These are phyloP conservation scores for Heliconius hewitsoni DNA, from an alignment of 1,140 invertebrate genomes.

Conservation along the genomic window DNA sequence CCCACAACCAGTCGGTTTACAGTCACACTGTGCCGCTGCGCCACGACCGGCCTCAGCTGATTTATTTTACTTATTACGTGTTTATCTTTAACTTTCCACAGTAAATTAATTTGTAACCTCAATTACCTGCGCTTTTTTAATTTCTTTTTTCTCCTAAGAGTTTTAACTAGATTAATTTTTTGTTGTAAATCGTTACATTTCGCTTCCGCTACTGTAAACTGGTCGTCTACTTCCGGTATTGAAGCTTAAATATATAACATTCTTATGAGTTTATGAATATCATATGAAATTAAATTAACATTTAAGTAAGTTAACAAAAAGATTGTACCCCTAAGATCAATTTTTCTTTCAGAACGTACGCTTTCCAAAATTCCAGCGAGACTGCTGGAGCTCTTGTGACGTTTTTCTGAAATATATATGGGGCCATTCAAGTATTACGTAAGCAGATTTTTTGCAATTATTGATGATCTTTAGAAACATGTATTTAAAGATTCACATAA, in stretches of 20 bases:
- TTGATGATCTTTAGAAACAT: not conserved
- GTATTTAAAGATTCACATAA: too few relatives aligned
- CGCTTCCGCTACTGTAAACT: slow-evolving; percentile 63
- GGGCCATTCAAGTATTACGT: too few relatives aligned
- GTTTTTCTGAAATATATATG: slow-evolving; percentile 53
- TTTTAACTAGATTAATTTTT: slow-evolving; percentile 68
- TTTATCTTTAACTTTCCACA: not conserved
- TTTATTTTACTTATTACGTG: not conserved
- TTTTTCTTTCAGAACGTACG: slow-evolving; percentile 63
- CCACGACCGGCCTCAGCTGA: too few relatives aligned
- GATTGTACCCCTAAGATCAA: slow-evolving; percentile 57
- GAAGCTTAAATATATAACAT: slow-evolving; percentile 48
- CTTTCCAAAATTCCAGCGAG: slow-evolving; percentile 58
- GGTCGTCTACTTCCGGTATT: slow-evolving; percentile 68
- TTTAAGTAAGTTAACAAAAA: not conserved
- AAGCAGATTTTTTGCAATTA: too few relatives aligned
- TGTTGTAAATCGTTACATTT: slow-evolving; percentile 66
- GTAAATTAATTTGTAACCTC: not conserved
- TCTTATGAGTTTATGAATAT: not conserved
- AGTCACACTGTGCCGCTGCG: too few relatives aligned
- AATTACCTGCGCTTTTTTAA: slow-evolving; percentile 63
- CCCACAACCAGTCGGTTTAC: too few relatives aligned
- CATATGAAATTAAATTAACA: not conserved
- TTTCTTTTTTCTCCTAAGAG: slow-evolving; percentile 62
- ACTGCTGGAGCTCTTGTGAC: slow-evolving; percentile 71